Evolutionary conservation across 2,888 invertebrate species (phyloP).

Genomic region (Lasioglossum leucozonium): DNA sequence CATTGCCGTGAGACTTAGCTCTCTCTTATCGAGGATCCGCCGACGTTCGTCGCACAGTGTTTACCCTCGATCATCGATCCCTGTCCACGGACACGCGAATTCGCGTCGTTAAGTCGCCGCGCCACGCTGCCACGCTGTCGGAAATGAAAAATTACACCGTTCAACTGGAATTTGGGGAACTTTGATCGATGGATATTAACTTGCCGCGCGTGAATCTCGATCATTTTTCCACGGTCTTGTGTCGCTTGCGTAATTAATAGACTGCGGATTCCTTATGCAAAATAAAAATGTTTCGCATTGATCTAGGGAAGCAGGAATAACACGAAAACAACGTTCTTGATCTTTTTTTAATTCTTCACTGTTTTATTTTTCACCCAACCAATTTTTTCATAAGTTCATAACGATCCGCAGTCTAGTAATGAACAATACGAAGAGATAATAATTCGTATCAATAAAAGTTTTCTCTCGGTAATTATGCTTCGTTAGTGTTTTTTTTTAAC

Average conservation of each 20-base stretch:
- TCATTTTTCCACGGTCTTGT: not conserved
- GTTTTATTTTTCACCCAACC: too few species aligned
- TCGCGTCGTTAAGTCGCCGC: slow-evolving; percentile 50
- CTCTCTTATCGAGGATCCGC: slow-evolving; percentile 43
- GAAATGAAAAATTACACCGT: not conserved
- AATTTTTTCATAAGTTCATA: too few species aligned
- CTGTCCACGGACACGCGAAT: slow-evolving; percentile 17
- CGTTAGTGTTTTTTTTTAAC: slow-evolving; percentile 17
- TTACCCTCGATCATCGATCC: slow-evolving; percentile 39
- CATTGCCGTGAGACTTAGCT: slow-evolving; percentile 51
- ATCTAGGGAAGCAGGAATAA: too few species aligned
- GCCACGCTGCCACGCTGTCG: not conserved
- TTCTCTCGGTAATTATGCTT: not conserved
- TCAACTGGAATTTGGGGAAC: not conserved
- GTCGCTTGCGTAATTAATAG: not conserved
- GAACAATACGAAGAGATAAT: too few species aligned
- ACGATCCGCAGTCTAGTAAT: too few species aligned
- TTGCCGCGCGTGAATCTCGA: not conserved
- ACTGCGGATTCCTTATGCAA: too few species aligned
- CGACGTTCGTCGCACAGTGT: slow-evolving; percentile 24
- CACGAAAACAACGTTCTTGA: too few species aligned
- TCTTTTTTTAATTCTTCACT: too few species aligned
- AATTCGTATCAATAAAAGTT: not conserved
- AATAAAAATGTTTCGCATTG: too few species aligned
- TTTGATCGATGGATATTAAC: not conserved